Evolutionary conservation across 2,888 invertebrate genomes (phyloP).

Genomic region (Stegophylla sp.): DNA sequence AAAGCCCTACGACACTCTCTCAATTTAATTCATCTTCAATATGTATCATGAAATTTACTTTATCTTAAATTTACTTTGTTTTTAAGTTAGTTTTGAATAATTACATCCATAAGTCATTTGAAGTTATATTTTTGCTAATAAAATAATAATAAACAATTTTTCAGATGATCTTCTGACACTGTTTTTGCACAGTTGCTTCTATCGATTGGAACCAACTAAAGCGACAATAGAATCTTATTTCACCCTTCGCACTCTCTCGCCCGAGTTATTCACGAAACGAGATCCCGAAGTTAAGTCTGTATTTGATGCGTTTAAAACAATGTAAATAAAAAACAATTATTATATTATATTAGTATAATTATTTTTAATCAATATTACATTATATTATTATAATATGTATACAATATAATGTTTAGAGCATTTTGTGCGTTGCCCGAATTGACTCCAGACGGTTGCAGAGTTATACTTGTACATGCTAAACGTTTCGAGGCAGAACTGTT

Average conservation of each 20-base stretch:
- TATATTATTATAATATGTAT: background rate
- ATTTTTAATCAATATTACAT: background rate
- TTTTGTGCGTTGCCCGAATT: slow-evolving; percentile 46
- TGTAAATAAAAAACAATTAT: slow-evolving; percentile 30
- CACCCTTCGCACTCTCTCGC: slow-evolving; percentile 60
- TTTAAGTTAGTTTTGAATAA: too few relatives aligned
- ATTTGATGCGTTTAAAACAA: slow-evolving; percentile 55
- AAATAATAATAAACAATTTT: slow-evolving; percentile 26
- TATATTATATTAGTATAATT: background rate
- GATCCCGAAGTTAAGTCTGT: slow-evolving; percentile 48
- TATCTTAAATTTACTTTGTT: too few relatives aligned
- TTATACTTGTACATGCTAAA: slow-evolving; percentile 48
- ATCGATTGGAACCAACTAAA: slow-evolving; percentile 60
- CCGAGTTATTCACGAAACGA: slow-evolving; percentile 60
- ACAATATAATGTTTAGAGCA: background rate
- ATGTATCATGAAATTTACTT: too few relatives aligned
- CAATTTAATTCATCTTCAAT: too few relatives aligned
- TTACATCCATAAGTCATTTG: background rate
- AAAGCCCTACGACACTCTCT: too few relatives aligned
- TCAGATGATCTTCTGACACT: slow-evolving; percentile 56
- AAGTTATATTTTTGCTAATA: background rate
- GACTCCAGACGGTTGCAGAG: slow-evolving; percentile 58
- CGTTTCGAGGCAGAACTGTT: slow-evolving; percentile 57
- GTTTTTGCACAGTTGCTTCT: slow-evolving; percentile 61
- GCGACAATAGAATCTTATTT: slow-evolving; percentile 60